Base-by-base conservation (phyloP, 2,888 invertebrate species). In the Myopa tessellatipennis region DNA sequence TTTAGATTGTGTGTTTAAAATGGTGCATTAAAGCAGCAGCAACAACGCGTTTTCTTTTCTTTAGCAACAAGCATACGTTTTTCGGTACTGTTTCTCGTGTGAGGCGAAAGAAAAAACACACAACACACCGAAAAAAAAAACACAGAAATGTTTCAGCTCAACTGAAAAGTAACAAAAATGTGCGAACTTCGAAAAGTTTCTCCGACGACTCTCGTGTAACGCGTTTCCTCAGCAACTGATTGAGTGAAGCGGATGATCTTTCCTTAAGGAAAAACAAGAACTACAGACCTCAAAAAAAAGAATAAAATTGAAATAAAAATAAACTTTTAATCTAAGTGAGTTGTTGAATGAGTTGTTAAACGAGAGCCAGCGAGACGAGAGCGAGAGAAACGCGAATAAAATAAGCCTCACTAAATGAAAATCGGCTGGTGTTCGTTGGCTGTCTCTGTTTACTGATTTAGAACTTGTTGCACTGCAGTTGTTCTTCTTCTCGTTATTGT, bases 161-260 rank as follows among this genome's bases (percentile, higher is more conserved):
- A 45, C 45, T 10, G 45, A 45, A 45, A 45, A 45, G 10, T 8
- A 45, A 45, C 3, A 45, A 45, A 6, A 45, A n/a, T 55, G 5
- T 10, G 55, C 55, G 55, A 55, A 55, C 2, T n/a, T 10, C 6
- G n/a, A 14, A 61, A 40, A 1, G n/a, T 50, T 74, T 36, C n/a
- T 10, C 6, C 26, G 7, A 14, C 60, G 50, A 14, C 70, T 63
- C 26, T 14, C 69, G 34, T 8, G 50, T 45, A 60, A 18, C 61
- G 18, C 70, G 70, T 63, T 58, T 60, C 10, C 76, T 40, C 34
- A 52, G 63, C 63, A 76, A 76, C 58, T 60, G 55, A 69, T 45
- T 34, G 74, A 12, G 26, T 60, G 14, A 16, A 40, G 61, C 55
- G 55, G 50, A 63, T 52, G 50, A 70, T 76, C 40, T 60, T 58